Conservation (phyloP, 2,888 invertebrate species). For the Ochropleura plecta region DNA sequence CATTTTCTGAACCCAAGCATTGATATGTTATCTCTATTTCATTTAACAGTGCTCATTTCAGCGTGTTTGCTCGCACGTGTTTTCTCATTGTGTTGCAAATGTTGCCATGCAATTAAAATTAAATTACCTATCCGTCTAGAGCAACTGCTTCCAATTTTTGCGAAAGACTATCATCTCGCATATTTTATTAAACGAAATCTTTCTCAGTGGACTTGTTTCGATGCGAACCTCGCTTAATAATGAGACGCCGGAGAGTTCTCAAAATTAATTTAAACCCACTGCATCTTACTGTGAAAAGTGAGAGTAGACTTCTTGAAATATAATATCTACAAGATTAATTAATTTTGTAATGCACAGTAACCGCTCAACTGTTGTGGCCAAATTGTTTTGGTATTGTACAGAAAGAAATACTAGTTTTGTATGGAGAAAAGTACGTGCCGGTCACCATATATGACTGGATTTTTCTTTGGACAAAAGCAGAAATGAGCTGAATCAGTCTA, state of each 20-base stretch:
- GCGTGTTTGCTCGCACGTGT: conserved; percentile 13
- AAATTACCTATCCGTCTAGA: conserved; percentile 66
- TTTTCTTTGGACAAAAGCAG: too few species aligned
- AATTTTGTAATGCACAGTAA: conserved; percentile 1
- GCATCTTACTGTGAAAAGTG: conserved; percentile 60
- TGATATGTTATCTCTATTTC: not conserved
- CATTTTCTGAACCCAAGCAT: not conserved
- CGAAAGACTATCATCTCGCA: conserved; percentile 55
- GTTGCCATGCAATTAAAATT: conserved; percentile 63
- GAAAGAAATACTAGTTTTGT: not conserved
- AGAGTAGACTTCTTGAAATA: conserved; percentile 51
- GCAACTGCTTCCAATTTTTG: conserved; percentile 65
- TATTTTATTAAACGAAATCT: conserved; percentile 64
- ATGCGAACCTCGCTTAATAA: conserved; percentile 65
- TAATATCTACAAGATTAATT: conserved; percentile 40
- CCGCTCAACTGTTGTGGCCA: too few species aligned
- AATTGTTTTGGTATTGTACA: not conserved
- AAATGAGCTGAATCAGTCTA: too few species aligned
- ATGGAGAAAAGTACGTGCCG: too few species aligned
- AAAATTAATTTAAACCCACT: conserved; percentile 68
- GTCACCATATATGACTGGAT: too few species aligned
- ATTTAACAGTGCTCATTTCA: conserved; percentile 9
- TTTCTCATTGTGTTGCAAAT: conserved; percentile 49
- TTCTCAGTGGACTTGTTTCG: conserved; percentile 59
- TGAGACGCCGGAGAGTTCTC: conserved; percentile 60